Evolutionary conservation across 1,140 invertebrate species (phyloP).

Genomic region (Tigriopus japonicus): DNA sequence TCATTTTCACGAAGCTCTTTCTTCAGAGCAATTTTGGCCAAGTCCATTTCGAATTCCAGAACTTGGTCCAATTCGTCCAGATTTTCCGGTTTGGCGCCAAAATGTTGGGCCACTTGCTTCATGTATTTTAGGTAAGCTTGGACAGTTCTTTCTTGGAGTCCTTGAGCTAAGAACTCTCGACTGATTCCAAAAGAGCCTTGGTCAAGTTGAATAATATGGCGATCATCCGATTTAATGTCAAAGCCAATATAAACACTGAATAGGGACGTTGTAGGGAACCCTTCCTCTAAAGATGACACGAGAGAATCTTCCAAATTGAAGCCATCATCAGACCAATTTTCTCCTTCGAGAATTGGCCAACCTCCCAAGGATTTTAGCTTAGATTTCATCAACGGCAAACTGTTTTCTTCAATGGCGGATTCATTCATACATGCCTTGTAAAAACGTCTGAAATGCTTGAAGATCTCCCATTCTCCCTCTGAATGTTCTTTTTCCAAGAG

Average conservation of each 20-base stretch:
- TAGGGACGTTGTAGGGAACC: neutral
- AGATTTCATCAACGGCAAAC: neutral
- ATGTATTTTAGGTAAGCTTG: neutral
- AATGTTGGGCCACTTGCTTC: neutral
- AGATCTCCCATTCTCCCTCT: too few species aligned
- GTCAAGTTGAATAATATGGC: neutral
- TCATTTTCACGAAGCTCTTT: neutral
- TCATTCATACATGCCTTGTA: neutral
- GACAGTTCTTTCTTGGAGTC: neutral
- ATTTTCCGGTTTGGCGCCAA: neutral
- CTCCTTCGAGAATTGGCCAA: neutral
- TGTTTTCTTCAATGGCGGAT: neutral
- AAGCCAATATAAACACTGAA: neutral
- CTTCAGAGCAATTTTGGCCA: neutral
- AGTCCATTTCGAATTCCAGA: neutral
- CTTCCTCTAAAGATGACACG: neutral
- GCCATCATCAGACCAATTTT: neutral
- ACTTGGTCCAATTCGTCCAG: neutral
- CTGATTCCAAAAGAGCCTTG: neutral
- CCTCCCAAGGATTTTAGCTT: neutral
- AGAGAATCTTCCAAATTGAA: neutral
- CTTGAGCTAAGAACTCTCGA: neutral
- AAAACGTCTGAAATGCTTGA: too few species aligned
- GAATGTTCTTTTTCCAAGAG: neutral
- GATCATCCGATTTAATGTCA: neutral